phyloP scores from a whole-genome alignment of 2,888 invertebrate genomes.

The Catocala sponsa region DNA sequence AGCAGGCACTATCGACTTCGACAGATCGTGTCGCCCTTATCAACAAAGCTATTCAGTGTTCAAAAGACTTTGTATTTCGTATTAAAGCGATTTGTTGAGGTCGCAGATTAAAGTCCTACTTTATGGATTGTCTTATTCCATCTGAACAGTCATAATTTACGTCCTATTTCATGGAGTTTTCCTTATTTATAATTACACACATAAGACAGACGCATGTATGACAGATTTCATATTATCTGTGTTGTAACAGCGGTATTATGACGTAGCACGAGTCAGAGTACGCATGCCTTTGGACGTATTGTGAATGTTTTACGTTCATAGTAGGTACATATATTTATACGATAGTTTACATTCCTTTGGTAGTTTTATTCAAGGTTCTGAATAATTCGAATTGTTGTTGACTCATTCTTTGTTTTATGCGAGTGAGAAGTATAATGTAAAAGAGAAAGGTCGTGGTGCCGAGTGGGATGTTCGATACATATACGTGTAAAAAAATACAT shows the following conservation, averaged over 20 bases:
- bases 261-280: not conserved
- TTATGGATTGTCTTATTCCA: too few relatives aligned
- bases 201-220: not conserved
- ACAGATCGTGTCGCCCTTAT: too few relatives aligned
- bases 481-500: too few relatives aligned
- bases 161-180: too few relatives aligned
- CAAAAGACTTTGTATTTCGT: too few relatives aligned
- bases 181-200: too few relatives aligned
- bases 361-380: conserved; percentile 14
- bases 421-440: conserved; percentile 4
- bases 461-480: too few relatives aligned
- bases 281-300: not conserved
- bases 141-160: too few relatives aligned
- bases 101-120: too few relatives aligned
- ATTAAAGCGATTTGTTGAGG: too few relatives aligned
- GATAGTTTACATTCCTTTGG: conserved; percentile 11
- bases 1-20: too few relatives aligned
- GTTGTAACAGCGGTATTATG: not conserved
- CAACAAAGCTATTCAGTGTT: too few relatives aligned
- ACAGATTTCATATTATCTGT: not conserved
- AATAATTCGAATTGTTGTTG: conserved; percentile 16
- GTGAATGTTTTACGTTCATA: not conserved
- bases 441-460: not conserved
- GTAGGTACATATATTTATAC: not conserved
- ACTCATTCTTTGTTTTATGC: conserved; percentile 11